phyloP scores from a whole-genome alignment of 2,113 vertebrate genomes.

The Heterocephalus glaber region DNA sequence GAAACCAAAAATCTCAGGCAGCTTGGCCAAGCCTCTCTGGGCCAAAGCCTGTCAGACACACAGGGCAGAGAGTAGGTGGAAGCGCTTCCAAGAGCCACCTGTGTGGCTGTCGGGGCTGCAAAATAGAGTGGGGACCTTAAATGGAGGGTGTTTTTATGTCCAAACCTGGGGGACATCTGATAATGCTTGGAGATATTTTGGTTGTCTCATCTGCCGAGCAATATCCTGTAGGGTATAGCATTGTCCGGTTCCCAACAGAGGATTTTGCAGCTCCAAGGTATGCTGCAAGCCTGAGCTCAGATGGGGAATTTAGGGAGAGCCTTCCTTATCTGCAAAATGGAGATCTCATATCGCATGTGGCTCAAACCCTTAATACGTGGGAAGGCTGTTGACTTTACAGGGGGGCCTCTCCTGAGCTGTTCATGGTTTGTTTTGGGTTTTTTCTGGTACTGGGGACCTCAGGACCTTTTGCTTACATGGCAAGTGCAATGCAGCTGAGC shows the following conservation, averaged over 20 bases:
- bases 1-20: not conserved
- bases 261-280: too few species aligned
- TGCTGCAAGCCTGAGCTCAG: not conserved
- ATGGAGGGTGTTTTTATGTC: not conserved
- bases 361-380: not conserved
- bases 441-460: too few species aligned
- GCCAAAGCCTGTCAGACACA: not conserved
- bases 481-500: too few species aligned
- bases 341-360: not conserved
- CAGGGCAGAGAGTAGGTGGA: not conserved
- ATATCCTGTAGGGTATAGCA: rapidly evolving
- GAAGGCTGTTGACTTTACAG: not conserved
- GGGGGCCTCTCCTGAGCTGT: not conserved
- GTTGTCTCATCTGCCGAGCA: too few species aligned
- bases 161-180: not conserved
- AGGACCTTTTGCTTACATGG: too few species aligned
- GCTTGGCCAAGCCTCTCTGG: not conserved
- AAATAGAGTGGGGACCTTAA: not conserved
- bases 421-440: too few species aligned
- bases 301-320: not conserved
- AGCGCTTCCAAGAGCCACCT: not conserved
- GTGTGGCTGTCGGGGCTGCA: not conserved
- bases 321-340: not conserved
- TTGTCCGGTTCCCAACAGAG: not conserved
- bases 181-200: not conserved